Evolutionary conservation across 2,888 invertebrate genomes (phyloP).

Genomic region (Andricus quercusramuli): DNA sequence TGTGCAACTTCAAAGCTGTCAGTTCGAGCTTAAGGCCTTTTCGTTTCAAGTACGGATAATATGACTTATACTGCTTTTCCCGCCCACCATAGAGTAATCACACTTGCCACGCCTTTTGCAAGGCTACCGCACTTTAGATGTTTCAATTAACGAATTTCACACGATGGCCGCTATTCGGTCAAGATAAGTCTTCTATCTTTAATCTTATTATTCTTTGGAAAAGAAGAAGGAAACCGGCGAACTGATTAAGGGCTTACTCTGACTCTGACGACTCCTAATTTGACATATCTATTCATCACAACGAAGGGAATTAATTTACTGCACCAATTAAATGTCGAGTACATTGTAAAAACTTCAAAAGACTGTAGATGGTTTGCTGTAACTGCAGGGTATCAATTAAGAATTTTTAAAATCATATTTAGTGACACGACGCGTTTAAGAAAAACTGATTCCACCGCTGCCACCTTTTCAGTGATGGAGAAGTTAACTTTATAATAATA

Average conservation of each 20-base stretch:
- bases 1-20: constrained; percentile 37
- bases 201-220: background rate
- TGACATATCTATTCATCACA: background rate
- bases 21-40: constrained; percentile 35
- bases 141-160: constrained; percentile 70
- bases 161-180: constrained; percentile 8
- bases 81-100: constrained; percentile 61
- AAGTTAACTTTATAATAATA: too few relatives aligned
- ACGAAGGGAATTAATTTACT: background rate
- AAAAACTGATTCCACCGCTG: background rate
- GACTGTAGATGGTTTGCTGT: background rate
- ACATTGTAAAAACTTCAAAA: background rate
- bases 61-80: constrained; percentile 63
- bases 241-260: background rate
- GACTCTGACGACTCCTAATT: background rate
- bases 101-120: constrained; percentile 58
- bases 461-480: background rate
- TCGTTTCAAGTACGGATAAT: constrained; percentile 41
- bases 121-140: constrained; percentile 53
- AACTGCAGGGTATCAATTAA: background rate
- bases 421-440: background rate
- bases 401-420: background rate
- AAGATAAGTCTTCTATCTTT: constrained; percentile 5
- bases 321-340: background rate
- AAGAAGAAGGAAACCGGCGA: background rate